Conservation (phyloP, 2,888 invertebrate species). For the Cosmopolites sordidus region DNA sequence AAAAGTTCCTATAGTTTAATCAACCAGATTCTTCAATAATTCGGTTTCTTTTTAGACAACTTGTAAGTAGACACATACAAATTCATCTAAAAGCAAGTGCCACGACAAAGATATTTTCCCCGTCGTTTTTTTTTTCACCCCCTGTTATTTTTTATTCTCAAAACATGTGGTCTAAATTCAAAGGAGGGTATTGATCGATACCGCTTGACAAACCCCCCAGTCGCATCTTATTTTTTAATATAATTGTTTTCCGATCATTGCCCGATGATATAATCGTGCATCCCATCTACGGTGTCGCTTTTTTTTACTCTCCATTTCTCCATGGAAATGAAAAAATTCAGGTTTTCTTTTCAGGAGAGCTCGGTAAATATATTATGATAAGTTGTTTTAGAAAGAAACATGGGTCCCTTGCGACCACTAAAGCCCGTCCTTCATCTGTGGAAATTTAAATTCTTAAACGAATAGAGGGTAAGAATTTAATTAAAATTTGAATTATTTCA, state of each 20-base stretch:
- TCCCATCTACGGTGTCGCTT: background rate
- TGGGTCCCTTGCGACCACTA: conserved; percentile 2
- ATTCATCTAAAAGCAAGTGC: too few species aligned
- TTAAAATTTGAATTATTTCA: background rate
- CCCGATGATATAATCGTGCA: background rate
- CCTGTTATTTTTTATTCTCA: conserved; percentile 43
- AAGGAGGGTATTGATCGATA: conserved; percentile 23
- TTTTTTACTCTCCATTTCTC: background rate
- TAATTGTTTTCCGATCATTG: conserved; percentile 17
- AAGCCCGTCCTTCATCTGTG: conserved; percentile 1
- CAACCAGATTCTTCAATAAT: too few species aligned
- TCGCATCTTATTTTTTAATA: conserved; percentile 45
- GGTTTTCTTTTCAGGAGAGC: background rate
- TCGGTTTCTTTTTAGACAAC: too few species aligned
- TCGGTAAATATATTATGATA: conserved; percentile 5
- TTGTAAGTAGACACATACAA: too few species aligned
- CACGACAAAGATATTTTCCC: too few species aligned
- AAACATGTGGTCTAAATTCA: conserved; percentile 42
- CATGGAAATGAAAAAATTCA: background rate
- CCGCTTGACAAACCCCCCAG: conserved; percentile 30
- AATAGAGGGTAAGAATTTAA: background rate
- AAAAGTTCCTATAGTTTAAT: too few species aligned
- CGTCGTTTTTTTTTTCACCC: too few species aligned
- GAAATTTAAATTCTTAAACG: conserved; percentile 3
- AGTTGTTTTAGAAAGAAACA: conserved; percentile 4